A percentile compares a stretch with the other conserved stretches of the same genome.
Evolutionary conservation across 1,140 invertebrate species (phyloP).

Genomic region (Tetramorium parvispinum): DNA sequence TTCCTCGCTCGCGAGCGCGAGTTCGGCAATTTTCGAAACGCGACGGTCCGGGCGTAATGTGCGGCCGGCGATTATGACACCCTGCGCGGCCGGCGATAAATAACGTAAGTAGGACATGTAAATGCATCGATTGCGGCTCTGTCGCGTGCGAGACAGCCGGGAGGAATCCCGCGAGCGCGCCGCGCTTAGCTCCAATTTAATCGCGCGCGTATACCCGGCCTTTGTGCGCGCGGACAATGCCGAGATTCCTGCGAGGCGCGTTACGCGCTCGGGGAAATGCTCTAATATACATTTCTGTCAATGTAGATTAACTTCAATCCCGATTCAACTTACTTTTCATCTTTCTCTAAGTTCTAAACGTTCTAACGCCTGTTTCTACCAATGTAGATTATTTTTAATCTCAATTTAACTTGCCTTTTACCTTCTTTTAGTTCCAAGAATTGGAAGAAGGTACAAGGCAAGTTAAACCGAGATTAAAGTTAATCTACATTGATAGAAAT

Average conservation of each 20-base stretch:
- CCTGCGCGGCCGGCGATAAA: conserved; percentile 31
- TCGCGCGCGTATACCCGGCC: neutral
- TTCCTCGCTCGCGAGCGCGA: neutral
- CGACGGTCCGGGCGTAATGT: no score
- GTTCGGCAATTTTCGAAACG: neutral
- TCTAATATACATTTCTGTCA: neutral
- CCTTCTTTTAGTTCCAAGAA: no score
- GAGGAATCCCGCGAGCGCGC: neutral
- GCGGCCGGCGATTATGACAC: neutral
- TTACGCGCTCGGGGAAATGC: neutral
- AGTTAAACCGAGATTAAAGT: no score
- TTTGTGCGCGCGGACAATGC: neutral
- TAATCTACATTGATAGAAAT: no score
- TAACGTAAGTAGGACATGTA: conserved; percentile 54
- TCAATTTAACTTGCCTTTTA: no score
- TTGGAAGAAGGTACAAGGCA: no score
- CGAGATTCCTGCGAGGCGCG: neutral
- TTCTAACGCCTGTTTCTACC: no score
- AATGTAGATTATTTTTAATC: no score
- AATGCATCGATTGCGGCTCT: conserved; percentile 63
- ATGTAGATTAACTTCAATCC: no score
- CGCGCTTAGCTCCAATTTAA: neutral
- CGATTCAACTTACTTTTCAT: no score
- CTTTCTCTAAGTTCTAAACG: no score
- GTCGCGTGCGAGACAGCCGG: conserved; percentile 5